phyloP scores from a whole-genome alignment of 2,113 vertebrate species.

The Pantherophis guttatus region DNA sequence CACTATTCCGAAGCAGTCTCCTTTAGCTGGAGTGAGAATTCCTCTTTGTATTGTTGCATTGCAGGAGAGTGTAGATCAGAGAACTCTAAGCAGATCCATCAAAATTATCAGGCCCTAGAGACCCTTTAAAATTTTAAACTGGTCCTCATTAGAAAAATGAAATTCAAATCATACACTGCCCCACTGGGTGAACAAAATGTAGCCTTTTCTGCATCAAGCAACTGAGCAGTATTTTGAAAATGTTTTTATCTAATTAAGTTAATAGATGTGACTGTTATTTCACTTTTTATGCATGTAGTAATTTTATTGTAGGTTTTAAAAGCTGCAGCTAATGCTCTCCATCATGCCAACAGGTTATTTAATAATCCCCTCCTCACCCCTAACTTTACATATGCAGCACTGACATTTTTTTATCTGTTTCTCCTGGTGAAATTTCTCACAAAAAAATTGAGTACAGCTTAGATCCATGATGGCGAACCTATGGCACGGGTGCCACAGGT shows the following conservation, averaged over 20 bases:
- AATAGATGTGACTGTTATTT: conserved; percentile 67
- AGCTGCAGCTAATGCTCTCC: conserved; percentile 60
- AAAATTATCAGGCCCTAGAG: not conserved
- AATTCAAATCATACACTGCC: conserved; percentile 29
- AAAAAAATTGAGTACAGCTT: not conserved
- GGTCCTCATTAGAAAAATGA: not conserved
- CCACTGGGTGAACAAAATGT: not conserved
- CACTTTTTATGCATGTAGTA: conserved; percentile 60
- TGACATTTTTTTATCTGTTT: not conserved
- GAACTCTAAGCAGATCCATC: not conserved
- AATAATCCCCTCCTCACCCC: conserved; percentile 38
- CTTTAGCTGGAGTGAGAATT: not conserved
- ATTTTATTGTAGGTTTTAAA: conserved; percentile 62
- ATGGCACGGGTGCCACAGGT: too few species aligned
- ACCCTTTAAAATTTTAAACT: not conserved
- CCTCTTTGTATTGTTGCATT: not conserved
- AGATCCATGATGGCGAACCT: not conserved
- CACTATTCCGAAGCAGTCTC: not conserved
- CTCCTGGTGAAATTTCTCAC: not conserved
- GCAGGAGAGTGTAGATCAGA: not conserved
- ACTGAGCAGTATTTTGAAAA: conserved; percentile 22
- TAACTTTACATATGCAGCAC: not conserved
- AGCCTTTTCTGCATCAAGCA: not conserved
- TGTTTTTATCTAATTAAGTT: conserved; percentile 56
- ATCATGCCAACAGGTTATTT: conserved; percentile 60